Evolutionary conservation across 2,797 vertebrate genomes (phyloP).

Genomic region (Sebastes ruberrimus): DNA sequence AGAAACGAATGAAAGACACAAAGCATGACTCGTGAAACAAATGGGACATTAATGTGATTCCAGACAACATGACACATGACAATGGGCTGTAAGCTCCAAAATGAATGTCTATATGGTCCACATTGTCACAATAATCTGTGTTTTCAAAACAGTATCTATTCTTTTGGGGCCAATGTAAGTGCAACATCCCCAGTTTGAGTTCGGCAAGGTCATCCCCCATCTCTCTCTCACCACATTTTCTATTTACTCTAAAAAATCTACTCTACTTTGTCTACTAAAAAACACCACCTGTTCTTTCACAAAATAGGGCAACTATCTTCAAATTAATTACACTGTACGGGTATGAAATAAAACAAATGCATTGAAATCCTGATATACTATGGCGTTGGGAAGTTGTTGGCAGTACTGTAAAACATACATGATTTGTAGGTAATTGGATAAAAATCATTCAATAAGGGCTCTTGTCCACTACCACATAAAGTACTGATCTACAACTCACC

Average conservation of each 20-base stretch:
- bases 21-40: background rate
- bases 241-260: background rate
- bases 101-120: background rate
- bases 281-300: background rate
- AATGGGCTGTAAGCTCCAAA: background rate
- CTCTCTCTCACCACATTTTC: background rate
- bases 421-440: background rate
- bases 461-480: background rate
- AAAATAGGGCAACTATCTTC: background rate
- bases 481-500: conserved; percentile 64
- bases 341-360: background rate
- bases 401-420: background rate
- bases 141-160: background rate
- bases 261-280: background rate
- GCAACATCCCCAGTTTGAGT: background rate
- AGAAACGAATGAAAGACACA: background rate
- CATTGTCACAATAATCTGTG: background rate
- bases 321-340: background rate
- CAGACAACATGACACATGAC: background rate
- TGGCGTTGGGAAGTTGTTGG: background rate
- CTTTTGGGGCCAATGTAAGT: background rate
- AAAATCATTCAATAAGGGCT: background rate
- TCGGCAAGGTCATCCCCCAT: background rate
- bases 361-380: background rate
- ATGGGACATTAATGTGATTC: background rate